These are phyloP conservation scores for Channallabes apus DNA, from an alignment of 2,797 vertebrate species.

Conservation along the genomic window DNA sequence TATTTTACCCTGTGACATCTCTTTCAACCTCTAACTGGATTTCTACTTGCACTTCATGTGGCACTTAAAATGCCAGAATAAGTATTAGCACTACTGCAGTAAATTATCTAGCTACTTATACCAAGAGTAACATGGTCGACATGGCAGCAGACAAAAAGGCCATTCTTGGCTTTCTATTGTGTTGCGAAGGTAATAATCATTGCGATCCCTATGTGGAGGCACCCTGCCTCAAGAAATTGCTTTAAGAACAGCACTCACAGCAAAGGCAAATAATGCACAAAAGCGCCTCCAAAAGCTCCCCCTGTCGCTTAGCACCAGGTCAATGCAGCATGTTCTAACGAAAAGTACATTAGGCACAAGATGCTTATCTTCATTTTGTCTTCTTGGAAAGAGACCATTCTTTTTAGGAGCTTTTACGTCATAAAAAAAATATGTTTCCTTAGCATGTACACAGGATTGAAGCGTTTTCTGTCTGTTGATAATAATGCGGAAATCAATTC, in stretches of 20 bases:
- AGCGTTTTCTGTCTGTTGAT: constrained; percentile 4
- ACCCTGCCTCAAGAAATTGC: constrained; percentile 53
- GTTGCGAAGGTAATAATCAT: constrained; percentile 47
- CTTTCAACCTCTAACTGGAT: constrained; percentile 40
- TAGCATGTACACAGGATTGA: constrained; percentile 9
- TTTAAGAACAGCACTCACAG: constrained; percentile 49
- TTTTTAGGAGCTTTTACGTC: background rate
- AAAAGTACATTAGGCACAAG: constrained; percentile 22
- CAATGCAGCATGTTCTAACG: constrained; percentile 26
- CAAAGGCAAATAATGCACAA: constrained; percentile 30
- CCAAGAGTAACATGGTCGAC: constrained; percentile 23
- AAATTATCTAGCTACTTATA: constrained; percentile 35
- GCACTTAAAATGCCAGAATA: constrained; percentile 44
- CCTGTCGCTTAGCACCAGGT: constrained; percentile 1
- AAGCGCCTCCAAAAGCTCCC: constrained; percentile 14
- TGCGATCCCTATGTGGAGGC: constrained; percentile 37
- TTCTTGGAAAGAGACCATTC: background rate
- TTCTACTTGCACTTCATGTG: constrained; percentile 40
- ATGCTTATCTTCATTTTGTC: constrained; percentile 12
- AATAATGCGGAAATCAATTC: constrained; percentile 41
- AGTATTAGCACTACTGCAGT: constrained; percentile 37
- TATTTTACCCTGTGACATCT: constrained; percentile 13
- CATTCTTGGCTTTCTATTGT: constrained; percentile 32
- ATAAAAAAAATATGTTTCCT: constrained; percentile 6
- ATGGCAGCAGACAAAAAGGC: constrained; percentile 38